Percentiles rank a stretch among this genome's conserved stretches.
Conservation (phyloP, 2,113 vertebrate species). For the Bungarus multicinctus region DNA sequence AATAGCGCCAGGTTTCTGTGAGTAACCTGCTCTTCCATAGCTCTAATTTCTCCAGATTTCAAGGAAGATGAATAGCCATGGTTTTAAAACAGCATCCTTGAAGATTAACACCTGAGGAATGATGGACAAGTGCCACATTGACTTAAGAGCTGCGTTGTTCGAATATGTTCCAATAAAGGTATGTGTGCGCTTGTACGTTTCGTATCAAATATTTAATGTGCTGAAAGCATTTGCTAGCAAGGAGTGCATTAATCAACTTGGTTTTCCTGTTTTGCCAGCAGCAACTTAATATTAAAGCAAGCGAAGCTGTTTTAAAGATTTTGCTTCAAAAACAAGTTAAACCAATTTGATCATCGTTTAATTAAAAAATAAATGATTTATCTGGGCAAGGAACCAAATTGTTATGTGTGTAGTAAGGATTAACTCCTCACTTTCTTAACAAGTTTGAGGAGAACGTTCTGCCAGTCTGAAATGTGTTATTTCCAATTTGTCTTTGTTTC, state of each 20-base stretch:
- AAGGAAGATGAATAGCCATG: neutral
- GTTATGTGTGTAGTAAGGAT: neutral
- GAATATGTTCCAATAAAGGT: neutral
- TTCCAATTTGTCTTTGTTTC: neutral
- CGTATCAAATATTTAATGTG: neutral
- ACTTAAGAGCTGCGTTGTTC: neutral
- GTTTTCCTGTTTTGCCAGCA: slow-evolving; percentile 31
- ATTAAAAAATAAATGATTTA: neutral
- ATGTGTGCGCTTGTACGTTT: neutral
- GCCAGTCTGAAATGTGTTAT: neutral
- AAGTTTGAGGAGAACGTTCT: neutral
- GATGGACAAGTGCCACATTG: neutral
- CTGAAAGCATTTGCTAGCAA: slow-evolving; percentile 33
- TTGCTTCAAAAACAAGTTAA: neutral
- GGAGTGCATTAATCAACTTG: slow-evolving; percentile 56
- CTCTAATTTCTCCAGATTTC: neutral
- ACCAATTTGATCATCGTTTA: neutral
- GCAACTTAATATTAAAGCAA: slow-evolving; percentile 46
- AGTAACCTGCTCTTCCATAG: neutral
- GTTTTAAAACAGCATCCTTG: neutral
- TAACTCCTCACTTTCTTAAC: neutral
- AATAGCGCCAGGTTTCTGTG: neutral
- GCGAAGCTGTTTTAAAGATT: slow-evolving; percentile 23
- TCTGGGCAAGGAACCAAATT: neutral
- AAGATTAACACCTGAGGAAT: neutral